These are phyloP conservation scores for Hydrozoanthus tunicans DNA, from an alignment of 64 coral and sea anemone genomes.

Conservation along the genomic window DNA sequence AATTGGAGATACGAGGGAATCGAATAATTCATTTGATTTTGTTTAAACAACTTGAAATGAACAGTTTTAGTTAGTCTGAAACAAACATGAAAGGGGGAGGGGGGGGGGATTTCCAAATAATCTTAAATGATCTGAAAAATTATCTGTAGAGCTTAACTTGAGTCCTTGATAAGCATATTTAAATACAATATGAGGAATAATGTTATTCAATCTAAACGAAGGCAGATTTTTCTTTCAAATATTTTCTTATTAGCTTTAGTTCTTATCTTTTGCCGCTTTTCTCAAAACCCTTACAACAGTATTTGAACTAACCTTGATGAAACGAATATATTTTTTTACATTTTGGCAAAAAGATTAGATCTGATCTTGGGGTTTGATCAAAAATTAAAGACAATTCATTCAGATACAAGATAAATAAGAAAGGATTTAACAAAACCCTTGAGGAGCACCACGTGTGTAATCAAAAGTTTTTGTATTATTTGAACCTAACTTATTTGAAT, in stretches of 20 bases:
- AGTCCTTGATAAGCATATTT: conserved; percentile 29
- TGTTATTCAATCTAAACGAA: conserved; percentile 25
- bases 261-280: conserved; percentile 13
- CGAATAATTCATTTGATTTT: conserved; percentile 36
- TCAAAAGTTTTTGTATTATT: conserved; percentile 43
- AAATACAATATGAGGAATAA: background rate
- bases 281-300: background rate
- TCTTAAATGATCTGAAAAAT: background rate
- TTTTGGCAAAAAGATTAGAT: conserved; percentile 40
- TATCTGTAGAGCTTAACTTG: conserved; percentile 13
- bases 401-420: conserved; percentile 33
- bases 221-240: conserved; percentile 23
- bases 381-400: conserved; percentile 43
- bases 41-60: conserved; percentile 37
- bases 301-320: conserved; percentile 17
- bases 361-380: conserved; percentile 41
- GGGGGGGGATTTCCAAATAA: background rate
- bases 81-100: background rate
- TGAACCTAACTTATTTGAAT: conserved; percentile 2
- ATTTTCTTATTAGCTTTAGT: conserved; percentile 33
- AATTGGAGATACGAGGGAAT: background rate
- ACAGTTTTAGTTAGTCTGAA: conserved; percentile 23
- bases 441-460: conserved; percentile 45
- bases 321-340: conserved; percentile 19
- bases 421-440: conserved; percentile 44